Evolutionary conservation across 2,888 invertebrate genomes (phyloP).

Genomic region (Dryobotodes eremita): DNA sequence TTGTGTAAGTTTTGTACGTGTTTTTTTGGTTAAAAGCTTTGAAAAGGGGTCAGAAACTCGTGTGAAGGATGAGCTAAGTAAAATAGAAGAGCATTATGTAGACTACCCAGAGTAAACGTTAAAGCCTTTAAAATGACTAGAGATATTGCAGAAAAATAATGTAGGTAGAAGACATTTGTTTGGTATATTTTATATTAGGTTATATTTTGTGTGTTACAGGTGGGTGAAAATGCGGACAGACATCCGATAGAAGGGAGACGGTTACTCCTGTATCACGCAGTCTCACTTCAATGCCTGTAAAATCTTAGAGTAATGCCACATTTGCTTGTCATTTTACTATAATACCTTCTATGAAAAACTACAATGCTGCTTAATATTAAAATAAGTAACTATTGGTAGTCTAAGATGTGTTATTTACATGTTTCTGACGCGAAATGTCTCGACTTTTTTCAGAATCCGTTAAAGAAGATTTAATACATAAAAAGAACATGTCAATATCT

Average conservation of each 20-base stretch:
- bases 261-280: neutral
- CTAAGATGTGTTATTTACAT: neutral
- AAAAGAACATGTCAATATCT: neutral
- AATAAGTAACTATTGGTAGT: neutral
- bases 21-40: no score
- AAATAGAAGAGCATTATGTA: neutral
- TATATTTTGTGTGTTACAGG: neutral
- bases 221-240: neutral
- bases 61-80: no score
- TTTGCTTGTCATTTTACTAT: neutral
- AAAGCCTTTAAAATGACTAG: neutral
- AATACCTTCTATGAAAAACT: neutral
- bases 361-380: neutral
- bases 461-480: neutral
- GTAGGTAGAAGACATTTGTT: neutral
- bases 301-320: neutral
- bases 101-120: neutral
- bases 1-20: neutral
- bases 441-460: neutral
- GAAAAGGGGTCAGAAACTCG: no score
- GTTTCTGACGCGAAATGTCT: neutral
- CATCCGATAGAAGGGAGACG: neutral
- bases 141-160: neutral
- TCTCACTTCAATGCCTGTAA: neutral
- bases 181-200: neutral